A percentile compares a stretch with the other conserved stretches of the same genome.
phyloP scores from a whole-genome alignment of 2,113 vertebrate genomes.

The Myxocyprinus asiaticus region DNA sequence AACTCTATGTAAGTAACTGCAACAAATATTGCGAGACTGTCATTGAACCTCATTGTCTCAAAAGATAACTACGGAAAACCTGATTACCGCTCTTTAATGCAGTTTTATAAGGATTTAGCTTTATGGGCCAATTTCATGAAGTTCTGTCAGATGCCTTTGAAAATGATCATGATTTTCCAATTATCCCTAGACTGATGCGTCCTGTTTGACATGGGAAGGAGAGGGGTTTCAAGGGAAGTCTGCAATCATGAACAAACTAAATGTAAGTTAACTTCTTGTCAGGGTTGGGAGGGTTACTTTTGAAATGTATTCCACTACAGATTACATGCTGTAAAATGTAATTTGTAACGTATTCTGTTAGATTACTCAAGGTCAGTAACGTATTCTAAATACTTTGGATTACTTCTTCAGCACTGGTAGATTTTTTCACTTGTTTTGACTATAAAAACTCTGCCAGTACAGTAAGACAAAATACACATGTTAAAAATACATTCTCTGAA shows the following conservation, averaged over 20 bases:
- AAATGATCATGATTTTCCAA: background rate
- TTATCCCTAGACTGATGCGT: slow-evolving; percentile 56
- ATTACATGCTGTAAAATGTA: too few relatives aligned
- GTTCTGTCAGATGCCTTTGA: background rate
- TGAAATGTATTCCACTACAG: too few relatives aligned
- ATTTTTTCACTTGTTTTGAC: too few relatives aligned
- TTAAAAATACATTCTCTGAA: too few relatives aligned
- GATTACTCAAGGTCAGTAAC: too few relatives aligned
- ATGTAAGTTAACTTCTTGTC: slow-evolving; percentile 56
- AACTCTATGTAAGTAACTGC: slow-evolving; percentile 69
- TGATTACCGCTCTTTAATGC: background rate
- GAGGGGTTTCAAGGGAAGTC: slow-evolving; percentile 70
- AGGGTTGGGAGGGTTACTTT: background rate
- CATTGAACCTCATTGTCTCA: background rate
- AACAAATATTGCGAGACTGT: background rate
- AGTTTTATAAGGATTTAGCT: background rate
- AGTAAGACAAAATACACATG: too few relatives aligned
- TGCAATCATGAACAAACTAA: slow-evolving; percentile 68
- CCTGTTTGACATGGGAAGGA: slow-evolving; percentile 77
- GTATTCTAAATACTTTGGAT: too few relatives aligned
- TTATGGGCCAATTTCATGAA: background rate
- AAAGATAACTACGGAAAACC: background rate
- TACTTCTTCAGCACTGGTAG: too few relatives aligned
- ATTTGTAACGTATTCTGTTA: too few relatives aligned
- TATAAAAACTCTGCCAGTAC: too few relatives aligned